phyloP scores from a whole-genome alignment of 1,140 invertebrate species.

The Alviniconcha marisindica region DNA sequence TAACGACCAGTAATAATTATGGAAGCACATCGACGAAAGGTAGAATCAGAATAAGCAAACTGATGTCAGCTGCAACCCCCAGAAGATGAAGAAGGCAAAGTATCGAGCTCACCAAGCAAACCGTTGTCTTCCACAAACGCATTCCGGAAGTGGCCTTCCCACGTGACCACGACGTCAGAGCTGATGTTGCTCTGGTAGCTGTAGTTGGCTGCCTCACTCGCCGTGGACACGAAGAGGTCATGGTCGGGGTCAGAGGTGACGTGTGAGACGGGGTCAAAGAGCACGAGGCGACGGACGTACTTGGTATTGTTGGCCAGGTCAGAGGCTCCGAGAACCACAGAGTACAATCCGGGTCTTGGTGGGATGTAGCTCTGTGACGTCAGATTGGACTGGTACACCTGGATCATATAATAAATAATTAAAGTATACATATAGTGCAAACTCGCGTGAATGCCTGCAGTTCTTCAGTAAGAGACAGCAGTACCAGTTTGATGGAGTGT shows the following conservation, averaged over 20 bases:
- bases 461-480: too few species aligned
- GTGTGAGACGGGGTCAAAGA: conserved; percentile 49
- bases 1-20: too few species aligned
- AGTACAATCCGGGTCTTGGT: conserved; percentile 46
- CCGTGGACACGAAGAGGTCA: conserved; percentile 31
- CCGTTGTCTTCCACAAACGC: too few species aligned
- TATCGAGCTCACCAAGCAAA: too few species aligned
- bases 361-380: conserved; percentile 35
- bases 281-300: conserved; percentile 45
- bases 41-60: too few species aligned
- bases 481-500: too few species aligned
- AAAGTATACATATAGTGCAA: too few species aligned
- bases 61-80: background rate
- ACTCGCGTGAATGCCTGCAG: too few species aligned
- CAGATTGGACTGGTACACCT: background rate
- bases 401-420: too few species aligned
- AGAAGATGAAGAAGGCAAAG: too few species aligned
- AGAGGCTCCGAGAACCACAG: conserved; percentile 47
- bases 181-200: conserved; percentile 46
- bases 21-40: too few species aligned
- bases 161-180: background rate
- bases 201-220: conserved; percentile 31
- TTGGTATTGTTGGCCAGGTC: conserved; percentile 56
- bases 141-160: too few species aligned
- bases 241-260: conserved; percentile 39